A percentile compares a stretch with the other conserved stretches of the same genome.
These are phyloP conservation scores for Atethmia centrago DNA, from an alignment of 2,888 invertebrate genomes.

Conservation along the genomic window DNA sequence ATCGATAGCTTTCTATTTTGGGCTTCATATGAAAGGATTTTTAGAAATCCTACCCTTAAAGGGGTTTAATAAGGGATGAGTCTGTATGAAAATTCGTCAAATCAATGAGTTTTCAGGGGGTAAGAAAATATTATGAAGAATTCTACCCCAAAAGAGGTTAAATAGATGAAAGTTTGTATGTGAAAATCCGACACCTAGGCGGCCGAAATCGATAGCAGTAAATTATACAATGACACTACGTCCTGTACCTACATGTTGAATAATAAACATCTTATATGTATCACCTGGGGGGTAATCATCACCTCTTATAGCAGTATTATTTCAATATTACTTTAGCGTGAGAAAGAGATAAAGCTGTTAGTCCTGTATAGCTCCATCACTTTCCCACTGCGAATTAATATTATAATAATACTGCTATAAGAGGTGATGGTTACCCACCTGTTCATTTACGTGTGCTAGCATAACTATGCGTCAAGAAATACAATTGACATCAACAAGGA, in stretches of 20 bases:
- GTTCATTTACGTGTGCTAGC: conserved; percentile 19
- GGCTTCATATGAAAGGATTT: too few species aligned
- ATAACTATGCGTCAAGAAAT: conserved; percentile 30
- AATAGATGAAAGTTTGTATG: not conserved
- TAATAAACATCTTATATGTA: conserved; percentile 24
- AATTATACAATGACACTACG: not conserved
- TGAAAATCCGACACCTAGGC: not conserved
- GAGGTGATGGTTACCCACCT: too few species aligned
- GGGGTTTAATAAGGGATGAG: not conserved
- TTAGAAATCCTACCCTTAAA: not conserved
- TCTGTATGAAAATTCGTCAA: not conserved
- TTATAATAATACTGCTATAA: too few species aligned
- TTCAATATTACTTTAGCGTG: too few species aligned
- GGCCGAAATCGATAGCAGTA: not conserved
- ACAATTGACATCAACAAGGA: conserved; percentile 23
- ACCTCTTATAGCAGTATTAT: too few species aligned
- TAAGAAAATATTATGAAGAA: too few species aligned
- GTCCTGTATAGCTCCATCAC: too few species aligned
- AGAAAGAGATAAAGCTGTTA: too few species aligned
- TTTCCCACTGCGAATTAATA: too few species aligned
- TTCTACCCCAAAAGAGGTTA: not conserved
- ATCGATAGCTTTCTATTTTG: too few species aligned
- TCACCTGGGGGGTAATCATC: too few species aligned
- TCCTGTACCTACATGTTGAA: conserved; percentile 2
- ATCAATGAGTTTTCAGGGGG: not conserved